Percentiles rank a stretch among this genome's conserved stretches.
Conservation (phyloP, 2,113 vertebrate genomes). For the Neotragus pygmaeus region DNA sequence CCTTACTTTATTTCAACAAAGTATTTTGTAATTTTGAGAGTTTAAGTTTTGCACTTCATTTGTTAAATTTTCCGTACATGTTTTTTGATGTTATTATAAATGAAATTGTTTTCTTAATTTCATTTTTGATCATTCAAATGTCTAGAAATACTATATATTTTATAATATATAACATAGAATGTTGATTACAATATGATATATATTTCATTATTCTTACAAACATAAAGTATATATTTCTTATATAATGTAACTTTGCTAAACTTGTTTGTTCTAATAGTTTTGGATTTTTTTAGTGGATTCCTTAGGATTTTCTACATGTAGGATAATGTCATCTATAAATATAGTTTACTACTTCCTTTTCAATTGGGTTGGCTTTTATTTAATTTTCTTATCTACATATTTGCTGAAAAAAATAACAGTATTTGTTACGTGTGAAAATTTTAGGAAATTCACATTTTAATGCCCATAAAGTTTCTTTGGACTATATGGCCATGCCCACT, state of each 20-base stretch:
- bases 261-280: neutral
- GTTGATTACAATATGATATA: neutral
- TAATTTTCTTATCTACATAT: neutral
- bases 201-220: neutral
- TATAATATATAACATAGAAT: neutral
- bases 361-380: neutral
- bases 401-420: neutral
- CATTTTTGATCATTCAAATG: neutral
- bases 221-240: neutral
- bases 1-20: constrained; percentile 20
- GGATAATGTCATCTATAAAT: neutral
- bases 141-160: neutral
- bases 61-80: neutral
- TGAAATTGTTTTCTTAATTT: constrained; percentile 1
- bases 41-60: neutral
- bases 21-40: constrained; percentile 31
- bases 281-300: neutral
- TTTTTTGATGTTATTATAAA: constrained; percentile 6
- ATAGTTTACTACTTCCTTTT: constrained; percentile 17
- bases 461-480: neutral
- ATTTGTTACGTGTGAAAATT: constrained; percentile 25
- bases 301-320: neutral
- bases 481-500: neutral
- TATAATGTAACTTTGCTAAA: neutral
- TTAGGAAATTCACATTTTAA: constrained; percentile 26